phyloP scores from a whole-genome alignment of 2,797 vertebrate genomes.

The Varecia variegata region DNA sequence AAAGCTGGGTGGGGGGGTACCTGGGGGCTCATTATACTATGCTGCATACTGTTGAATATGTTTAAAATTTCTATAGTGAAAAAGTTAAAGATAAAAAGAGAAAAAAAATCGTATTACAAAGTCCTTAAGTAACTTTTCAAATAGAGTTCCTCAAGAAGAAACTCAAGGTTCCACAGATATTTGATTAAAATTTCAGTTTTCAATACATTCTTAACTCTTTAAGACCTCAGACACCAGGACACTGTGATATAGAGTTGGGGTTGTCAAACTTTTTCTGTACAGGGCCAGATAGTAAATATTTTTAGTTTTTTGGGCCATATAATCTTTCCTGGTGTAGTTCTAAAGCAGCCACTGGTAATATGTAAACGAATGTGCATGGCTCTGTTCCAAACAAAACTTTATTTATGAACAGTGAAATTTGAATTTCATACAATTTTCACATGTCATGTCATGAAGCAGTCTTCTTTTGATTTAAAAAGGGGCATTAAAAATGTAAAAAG shows the following conservation, averaged over 20 bases:
- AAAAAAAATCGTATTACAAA: not conserved
- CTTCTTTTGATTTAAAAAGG: not conserved
- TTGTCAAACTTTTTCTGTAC: not conserved
- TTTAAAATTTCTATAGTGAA: not conserved
- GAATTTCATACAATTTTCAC: conserved; percentile 40
- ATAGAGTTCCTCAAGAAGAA: not conserved
- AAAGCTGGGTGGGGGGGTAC: not conserved
- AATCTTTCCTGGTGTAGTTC: not conserved
- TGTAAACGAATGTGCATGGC: not conserved
- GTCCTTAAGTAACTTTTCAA: not conserved
- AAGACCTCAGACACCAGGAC: not conserved
- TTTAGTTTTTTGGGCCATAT: not conserved
- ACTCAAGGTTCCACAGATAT: not conserved
- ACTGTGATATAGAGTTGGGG: not conserved
- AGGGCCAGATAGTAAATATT: not conserved
- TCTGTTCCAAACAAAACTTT: conserved; percentile 53
- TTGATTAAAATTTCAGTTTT: conserved; percentile 35
- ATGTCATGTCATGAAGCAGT: not conserved
- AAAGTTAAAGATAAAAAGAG: not conserved
- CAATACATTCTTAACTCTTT: not conserved
- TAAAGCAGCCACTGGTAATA: not conserved
- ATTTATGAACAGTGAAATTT: conserved; percentile 4
- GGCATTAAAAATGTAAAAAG: not conserved
- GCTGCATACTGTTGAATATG: not conserved
- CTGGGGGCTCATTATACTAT: not conserved